Evolutionary conservation across 2,888 invertebrate genomes (phyloP).

Genomic region (Oscheius sp.): DNA sequence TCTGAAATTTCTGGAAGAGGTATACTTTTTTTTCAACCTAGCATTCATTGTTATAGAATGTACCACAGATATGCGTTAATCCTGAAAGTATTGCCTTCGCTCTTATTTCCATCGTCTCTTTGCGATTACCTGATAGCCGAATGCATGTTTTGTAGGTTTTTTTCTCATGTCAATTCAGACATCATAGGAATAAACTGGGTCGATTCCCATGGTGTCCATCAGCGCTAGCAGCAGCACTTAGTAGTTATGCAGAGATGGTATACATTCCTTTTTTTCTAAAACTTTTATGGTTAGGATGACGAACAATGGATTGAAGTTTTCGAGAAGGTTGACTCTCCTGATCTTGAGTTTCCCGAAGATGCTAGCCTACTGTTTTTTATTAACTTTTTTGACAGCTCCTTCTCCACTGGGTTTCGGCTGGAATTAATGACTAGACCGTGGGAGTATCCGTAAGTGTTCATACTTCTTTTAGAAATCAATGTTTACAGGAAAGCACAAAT

Average conservation of each 20-base stretch:
- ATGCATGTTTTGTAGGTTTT: too few species aligned
- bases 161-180: background rate
- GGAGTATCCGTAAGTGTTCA: conserved; percentile 1
- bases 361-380: background rate
- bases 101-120: background rate
- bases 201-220: background rate
- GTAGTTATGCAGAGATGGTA: background rate
- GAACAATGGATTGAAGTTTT: conserved; percentile 1
- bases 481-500: conserved; percentile 2
- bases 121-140: background rate
- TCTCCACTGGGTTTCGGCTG: conserved; percentile 1
- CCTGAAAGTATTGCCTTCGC: background rate
- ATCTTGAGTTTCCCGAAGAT: background rate
- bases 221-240: background rate
- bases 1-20: background rate
- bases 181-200: background rate
- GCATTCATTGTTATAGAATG: background rate
- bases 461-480: background rate
- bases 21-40: background rate
- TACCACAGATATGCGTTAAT: background rate
- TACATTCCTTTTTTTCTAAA: background rate
- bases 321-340: background rate
- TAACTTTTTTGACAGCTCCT: background rate
- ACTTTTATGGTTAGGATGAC: background rate
- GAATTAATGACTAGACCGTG: background rate